These are phyloP conservation scores for Nettapus auritus DNA, from an alignment of 2,113 vertebrate species.

Conservation along the genomic window DNA sequence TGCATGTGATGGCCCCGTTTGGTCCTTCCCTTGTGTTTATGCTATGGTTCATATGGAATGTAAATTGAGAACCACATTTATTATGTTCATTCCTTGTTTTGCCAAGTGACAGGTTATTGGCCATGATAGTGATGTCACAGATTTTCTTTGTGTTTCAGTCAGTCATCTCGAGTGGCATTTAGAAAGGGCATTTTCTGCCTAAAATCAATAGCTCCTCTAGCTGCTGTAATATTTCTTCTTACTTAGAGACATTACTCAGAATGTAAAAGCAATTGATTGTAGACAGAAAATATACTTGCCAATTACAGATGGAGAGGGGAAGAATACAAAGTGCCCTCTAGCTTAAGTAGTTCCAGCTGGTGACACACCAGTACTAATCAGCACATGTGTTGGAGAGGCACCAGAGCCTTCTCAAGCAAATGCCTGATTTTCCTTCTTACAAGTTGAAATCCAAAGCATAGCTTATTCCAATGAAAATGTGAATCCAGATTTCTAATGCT, in stretches of 20 bases:
- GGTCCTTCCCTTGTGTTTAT: background rate
- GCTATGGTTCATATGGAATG: background rate
- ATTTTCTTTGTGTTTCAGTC: constrained; percentile 39
- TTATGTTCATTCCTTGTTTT: constrained; percentile 2
- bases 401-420: constrained; percentile 60
- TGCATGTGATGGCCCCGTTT: background rate
- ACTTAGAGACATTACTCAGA: constrained; percentile 61
- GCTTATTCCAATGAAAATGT: background rate
- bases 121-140: background rate
- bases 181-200: constrained; percentile 41
- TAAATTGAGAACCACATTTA: background rate
- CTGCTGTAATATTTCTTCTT: constrained; percentile 55
- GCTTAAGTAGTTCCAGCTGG: constrained; percentile 64
- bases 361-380: constrained; percentile 16
- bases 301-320: constrained; percentile 57
- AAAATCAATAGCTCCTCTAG: constrained; percentile 65
- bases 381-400: constrained; percentile 30
- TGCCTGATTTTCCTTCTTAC: background rate
- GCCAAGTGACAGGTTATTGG: background rate
- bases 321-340: constrained; percentile 47
- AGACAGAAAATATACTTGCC: constrained; percentile 66
- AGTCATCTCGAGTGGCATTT: constrained; percentile 32
- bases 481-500: background rate
- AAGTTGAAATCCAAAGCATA: constrained; percentile 19
- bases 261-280: constrained; percentile 74